Evolutionary conservation across 2,797 vertebrate genomes (phyloP).

Genomic region (Muscicapa striata): DNA sequence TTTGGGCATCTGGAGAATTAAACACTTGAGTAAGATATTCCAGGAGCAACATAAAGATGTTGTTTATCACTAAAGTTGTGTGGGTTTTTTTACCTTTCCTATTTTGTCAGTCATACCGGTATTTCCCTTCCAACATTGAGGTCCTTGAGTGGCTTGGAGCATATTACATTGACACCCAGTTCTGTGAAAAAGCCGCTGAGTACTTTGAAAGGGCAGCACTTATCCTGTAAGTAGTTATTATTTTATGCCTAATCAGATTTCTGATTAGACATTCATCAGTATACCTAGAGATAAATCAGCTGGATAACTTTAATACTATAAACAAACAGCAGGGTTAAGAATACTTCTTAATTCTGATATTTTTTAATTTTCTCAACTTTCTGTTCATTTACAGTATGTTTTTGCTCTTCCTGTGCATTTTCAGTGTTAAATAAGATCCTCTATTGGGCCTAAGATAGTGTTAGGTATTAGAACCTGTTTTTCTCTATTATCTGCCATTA

Average conservation of each 20-base stretch:
- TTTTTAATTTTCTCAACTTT: neutral
- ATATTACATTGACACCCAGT: slow-evolving; percentile 95
- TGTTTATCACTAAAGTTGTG: slow-evolving; percentile 61
- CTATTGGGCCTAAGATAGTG: neutral
- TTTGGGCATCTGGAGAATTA: slow-evolving; percentile 65
- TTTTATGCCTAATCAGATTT: slow-evolving; percentile 40
- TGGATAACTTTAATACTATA: neutral
- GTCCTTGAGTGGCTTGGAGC: slow-evolving; percentile 97
- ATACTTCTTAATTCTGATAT: neutral
- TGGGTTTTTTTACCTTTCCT: slow-evolving; percentile 39
- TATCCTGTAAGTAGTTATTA: slow-evolving; percentile 90
- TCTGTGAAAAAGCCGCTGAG: slow-evolving; percentile 97
- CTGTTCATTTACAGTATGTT: neutral
- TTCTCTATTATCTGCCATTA: neutral
- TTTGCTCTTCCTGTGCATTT: neutral
- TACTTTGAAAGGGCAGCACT: slow-evolving; percentile 97
- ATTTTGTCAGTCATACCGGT: slow-evolving; percentile 89
- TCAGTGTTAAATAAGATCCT: neutral
- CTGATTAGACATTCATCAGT: neutral
- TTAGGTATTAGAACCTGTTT: neutral
- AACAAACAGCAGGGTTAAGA: neutral
- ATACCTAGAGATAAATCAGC: neutral
- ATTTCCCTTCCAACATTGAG: slow-evolving; percentile 94
- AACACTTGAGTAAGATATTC: slow-evolving; percentile 58
- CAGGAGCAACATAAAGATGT: slow-evolving; percentile 43